phyloP scores from a whole-genome alignment of 2,888 invertebrate species.

The Automeris io region DNA sequence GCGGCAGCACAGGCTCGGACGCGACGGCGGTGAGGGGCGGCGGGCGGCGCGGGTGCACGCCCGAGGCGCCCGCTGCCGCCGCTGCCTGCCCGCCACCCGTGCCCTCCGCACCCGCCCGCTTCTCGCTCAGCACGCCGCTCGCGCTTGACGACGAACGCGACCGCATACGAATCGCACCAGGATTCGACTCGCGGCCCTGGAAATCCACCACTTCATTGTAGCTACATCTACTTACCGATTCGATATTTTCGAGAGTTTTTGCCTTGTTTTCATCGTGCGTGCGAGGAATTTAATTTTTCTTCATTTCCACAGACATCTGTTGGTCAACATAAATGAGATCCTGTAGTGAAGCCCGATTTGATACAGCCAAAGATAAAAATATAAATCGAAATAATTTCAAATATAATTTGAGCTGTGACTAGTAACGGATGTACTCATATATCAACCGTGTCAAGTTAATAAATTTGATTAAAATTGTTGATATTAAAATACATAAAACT shows the following conservation, averaged over 20 bases:
- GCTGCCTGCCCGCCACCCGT: constrained; percentile 32
- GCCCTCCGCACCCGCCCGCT: constrained; percentile 76
- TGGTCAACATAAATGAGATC: constrained; percentile 39
- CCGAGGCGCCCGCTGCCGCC: constrained; percentile 71
- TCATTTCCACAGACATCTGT: constrained; percentile 38
- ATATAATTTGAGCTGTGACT: background rate
- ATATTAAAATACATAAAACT: background rate
- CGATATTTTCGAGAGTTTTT: constrained; percentile 23
- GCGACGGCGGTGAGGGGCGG: constrained; percentile 84
- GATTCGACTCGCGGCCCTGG: constrained; percentile 48
- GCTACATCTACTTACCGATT: constrained; percentile 31
- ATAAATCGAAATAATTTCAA: background rate
- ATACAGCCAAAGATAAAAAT: constrained; percentile 19
- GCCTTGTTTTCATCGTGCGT: constrained; percentile 30
- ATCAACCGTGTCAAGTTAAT: background rate
- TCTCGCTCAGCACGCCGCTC: constrained; percentile 74
- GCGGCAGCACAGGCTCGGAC: constrained; percentile 85
- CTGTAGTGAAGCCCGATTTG: constrained; percentile 27
- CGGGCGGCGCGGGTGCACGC: constrained; percentile 40
- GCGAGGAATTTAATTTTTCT: constrained; percentile 35
- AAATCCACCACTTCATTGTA: constrained; percentile 29
- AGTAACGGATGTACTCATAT: background rate
- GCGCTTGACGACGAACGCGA: constrained; percentile 60
- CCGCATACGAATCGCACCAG: constrained; percentile 47
- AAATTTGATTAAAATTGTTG: background rate